Evolutionary conservation across 2,888 invertebrate genomes (phyloP).

Genomic region (Harpalus rufipes): DNA sequence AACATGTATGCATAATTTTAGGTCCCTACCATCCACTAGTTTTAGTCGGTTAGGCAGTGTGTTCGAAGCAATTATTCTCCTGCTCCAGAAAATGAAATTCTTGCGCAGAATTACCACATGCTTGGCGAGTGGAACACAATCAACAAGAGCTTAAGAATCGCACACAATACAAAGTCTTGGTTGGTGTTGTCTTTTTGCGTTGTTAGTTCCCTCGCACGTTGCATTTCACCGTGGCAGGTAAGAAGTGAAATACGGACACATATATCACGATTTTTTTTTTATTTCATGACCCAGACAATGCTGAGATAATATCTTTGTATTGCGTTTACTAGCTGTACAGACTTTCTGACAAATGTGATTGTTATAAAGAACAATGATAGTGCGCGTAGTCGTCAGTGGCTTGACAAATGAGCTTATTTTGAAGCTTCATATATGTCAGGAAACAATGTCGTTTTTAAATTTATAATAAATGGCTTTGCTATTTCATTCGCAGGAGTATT

Average conservation of each 20-base stretch:
- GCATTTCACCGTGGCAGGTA: slow-evolving; percentile 33
- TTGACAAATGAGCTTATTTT: slow-evolving; percentile 13
- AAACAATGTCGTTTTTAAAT: neutral
- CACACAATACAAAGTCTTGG: slow-evolving; percentile 41
- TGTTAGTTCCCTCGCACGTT: neutral
- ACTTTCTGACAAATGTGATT: slow-evolving; percentile 17
- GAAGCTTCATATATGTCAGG: neutral
- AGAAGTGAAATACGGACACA: slow-evolving; percentile 40
- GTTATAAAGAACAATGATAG: slow-evolving; percentile 36
- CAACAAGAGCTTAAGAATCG: slow-evolving; percentile 51
- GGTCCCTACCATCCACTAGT: slow-evolving; percentile 2
- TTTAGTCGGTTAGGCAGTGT: neutral
- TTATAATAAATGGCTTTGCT: slow-evolving; percentile 8
- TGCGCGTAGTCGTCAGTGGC: slow-evolving; percentile 9
- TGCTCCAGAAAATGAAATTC: slow-evolving; percentile 16
- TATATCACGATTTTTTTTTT: slow-evolving; percentile 29
- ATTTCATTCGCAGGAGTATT: neutral
- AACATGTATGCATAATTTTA: too few relatives aligned
- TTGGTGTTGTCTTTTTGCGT: slow-evolving; percentile 36
- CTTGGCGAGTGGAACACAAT: slow-evolving; percentile 23
- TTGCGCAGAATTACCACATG: slow-evolving; percentile 40
- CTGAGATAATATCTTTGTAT: slow-evolving; percentile 13
- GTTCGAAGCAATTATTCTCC: neutral
- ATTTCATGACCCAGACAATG: slow-evolving; percentile 19
- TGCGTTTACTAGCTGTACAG: slow-evolving; percentile 4